Evolutionary conservation across 2,888 invertebrate genomes (phyloP), one percentile per base, ranked within the genome.

Genomic region (Mylabris sibirica): DNA sequence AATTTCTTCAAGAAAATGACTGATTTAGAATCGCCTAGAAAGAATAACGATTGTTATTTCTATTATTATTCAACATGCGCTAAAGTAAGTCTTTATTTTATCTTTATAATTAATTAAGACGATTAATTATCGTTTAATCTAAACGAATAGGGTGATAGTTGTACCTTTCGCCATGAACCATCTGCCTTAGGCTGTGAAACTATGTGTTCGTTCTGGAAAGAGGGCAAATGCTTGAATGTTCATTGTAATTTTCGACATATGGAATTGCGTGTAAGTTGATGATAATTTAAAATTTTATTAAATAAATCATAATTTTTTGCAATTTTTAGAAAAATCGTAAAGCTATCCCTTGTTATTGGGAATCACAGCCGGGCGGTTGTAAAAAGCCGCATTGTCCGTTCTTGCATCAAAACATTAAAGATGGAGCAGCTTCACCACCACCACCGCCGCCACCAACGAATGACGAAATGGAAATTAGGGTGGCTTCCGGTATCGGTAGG

Each of bases 1-100:
- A 85, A 86, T 76, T 86, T 86, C 79, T 86, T 85, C 75, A 81
- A 83, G 68, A 85, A 85, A 78, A 82, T 84, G 82, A 84, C 85
- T 57, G 83, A 83, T 75, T 90, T 92, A 90, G 91, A 92, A 86
- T 90, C 90, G 78, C 90, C 90, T 78, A 88, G 90, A 80, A 92
- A 92, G 87, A 91, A 92, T 84, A 92, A 93, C 85, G 95, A 95
- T 85, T 95, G 95, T 85, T 95, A 95, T 86, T 95, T 94, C 87
- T 95, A 91, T 86, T 95, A 93, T 84, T 94, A 95, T 84, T 94
- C 94, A 67, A 92, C 92, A 73, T 95, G 95, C 84, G 90, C 90
- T 74, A 95, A 94, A 91, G 94, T 94, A 86, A 86, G 86, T 79
- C n/a, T 4, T 59, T 30, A 30, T 11, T 4, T 61, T 30, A 30